Percentiles rank a stretch among this genome's conserved stretches.
Evolutionary conservation across 2,113 vertebrate genomes (phyloP).

Genomic region (Phocoena phocoena): DNA sequence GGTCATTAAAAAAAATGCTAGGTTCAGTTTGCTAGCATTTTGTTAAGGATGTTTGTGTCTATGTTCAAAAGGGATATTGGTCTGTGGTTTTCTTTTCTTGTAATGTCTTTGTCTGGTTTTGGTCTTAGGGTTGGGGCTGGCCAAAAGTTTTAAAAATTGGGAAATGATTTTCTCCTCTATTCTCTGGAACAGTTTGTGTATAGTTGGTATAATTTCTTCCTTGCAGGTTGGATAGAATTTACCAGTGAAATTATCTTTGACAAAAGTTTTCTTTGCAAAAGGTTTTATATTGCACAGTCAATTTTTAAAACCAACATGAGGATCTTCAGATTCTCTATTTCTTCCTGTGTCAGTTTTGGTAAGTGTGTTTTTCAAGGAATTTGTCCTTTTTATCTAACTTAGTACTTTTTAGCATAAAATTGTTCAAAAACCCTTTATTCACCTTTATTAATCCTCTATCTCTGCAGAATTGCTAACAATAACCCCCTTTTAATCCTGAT

Average conservation of each 20-base stretch:
- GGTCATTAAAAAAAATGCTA: slow-evolving; percentile 14
- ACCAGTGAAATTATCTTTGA: background rate
- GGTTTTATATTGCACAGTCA: background rate
- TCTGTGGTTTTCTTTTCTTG: slow-evolving; percentile 70
- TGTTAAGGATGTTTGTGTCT: slow-evolving; percentile 75
- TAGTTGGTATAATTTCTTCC: background rate
- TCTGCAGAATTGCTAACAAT: background rate
- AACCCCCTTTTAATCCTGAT: background rate
- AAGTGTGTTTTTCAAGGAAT: background rate
- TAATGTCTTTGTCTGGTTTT: slow-evolving; percentile 67
- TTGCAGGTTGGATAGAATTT: slow-evolving; percentile 26
- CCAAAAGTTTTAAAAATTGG: slow-evolving; percentile 31
- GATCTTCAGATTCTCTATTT: slow-evolving; percentile 33
- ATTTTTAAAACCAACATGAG: background rate
- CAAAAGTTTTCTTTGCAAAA: slow-evolving; percentile 2
- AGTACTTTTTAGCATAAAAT: background rate
- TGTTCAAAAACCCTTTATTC: background rate
- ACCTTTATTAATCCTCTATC: background rate
- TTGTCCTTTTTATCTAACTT: background rate
- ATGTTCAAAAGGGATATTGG: slow-evolving; percentile 47
- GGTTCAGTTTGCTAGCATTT: slow-evolving; percentile 69
- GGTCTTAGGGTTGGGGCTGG: background rate
- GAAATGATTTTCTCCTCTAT: background rate
- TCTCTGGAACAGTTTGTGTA: slow-evolving; percentile 39
- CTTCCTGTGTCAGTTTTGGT: slow-evolving; percentile 47